Percentiles rank a stretch among this genome's conserved stretches.
phyloP scores from a whole-genome alignment of 1,140 invertebrate genomes.

The Arion vulgaris region DNA sequence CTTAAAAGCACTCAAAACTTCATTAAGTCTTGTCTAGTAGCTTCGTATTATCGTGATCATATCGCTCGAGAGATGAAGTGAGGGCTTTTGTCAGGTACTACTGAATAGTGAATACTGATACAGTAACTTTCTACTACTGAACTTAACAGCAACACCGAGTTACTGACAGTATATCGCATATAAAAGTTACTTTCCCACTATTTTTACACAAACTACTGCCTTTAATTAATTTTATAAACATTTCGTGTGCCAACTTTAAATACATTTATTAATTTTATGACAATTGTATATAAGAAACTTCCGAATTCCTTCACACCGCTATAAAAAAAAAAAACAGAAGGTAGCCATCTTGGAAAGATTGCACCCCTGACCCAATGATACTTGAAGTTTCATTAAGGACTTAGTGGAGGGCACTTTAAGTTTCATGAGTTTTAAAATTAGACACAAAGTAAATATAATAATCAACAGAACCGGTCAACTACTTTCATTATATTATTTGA shows the following conservation, averaged over 20 bases:
- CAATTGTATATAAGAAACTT: background rate
- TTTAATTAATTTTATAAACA: background rate
- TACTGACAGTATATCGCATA: background rate
- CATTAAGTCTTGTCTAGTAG: background rate
- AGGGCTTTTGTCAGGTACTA: no score
- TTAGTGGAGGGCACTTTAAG: no score
- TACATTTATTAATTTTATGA: background rate
- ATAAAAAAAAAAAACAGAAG: background rate
- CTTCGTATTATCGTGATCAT: background rate
- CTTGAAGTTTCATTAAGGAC: no score
- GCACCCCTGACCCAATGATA: background rate
- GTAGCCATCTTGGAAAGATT: constrained; percentile 29
- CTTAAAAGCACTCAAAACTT: no score
- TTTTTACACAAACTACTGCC: background rate
- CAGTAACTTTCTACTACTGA: no score
- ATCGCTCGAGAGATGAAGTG: background rate
- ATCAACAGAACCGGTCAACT: no score
- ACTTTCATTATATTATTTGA: no score
- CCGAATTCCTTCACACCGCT: background rate
- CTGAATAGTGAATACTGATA: no score
- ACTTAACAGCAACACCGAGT: no score
- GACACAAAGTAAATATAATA: no score
- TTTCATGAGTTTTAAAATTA: no score
- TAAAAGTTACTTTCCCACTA: background rate
- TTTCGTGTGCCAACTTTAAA: background rate